Evolutionary conservation across 2,888 invertebrate species (phyloP), one percentile per base, ranked within the genome.

Genomic region (Microctonus hyperodae): DNA sequence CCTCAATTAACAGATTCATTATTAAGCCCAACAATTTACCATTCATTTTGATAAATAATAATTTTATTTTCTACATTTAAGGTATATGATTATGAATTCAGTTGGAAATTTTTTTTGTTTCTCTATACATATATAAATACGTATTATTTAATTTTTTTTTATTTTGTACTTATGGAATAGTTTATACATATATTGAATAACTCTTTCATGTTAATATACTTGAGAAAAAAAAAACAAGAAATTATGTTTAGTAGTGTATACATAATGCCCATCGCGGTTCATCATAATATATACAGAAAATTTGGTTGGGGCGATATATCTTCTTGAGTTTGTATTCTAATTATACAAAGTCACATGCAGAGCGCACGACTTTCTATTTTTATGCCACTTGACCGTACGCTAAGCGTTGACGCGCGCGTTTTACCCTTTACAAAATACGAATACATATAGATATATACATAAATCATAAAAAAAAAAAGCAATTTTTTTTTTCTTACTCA

Each of bases 271-370:
- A 58, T 60, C 25, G 44, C 44, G 48, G 44, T 60, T 61, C 37
- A 51, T 62, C 35, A 53, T 55, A 60, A 60, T 50, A 50, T 60
- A 60, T 44, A 44, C 44, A 44, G 44, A n/a, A 44, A 44, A 31
- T n/a, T n/a, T n/a, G n/a, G 60, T 16, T 23, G 33, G 60, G 48
- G 48, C 53, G 53, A 64, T 72, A 57, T 22, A 51, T 61, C 75
- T 73, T 76, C 75, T 75, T 74, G 74, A 67, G 74, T 78, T 79
- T 75, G 78, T 79, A 74, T 76, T 44, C 82, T 82, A 83, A 81
- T 82, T 82, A 81, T 82, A 83, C 76, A 69, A 81, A 82, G 77
- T 82, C 83, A 81, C 82, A 83, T 78, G 81, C 83, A 80, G 82
- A 83, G 83, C 75, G 76, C 74, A 72, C 77, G 77, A 74, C 79